These are phyloP conservation scores for Drosophila dunni DNA, from an alignment of 1,140 invertebrate genomes.

Conservation along the genomic window DNA sequence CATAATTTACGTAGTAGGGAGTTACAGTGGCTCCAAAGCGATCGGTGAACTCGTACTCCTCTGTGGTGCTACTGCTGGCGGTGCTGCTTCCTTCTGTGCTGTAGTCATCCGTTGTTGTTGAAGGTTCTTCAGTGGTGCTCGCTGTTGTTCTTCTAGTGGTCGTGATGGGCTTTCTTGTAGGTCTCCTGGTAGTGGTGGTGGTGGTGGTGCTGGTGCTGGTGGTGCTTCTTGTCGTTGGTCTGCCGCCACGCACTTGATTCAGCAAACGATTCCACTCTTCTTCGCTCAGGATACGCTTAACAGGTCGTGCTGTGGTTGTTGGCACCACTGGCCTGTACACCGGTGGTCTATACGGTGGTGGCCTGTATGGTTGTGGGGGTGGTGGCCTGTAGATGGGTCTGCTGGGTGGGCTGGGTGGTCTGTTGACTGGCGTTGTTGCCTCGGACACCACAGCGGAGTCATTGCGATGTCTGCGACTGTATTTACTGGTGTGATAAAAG, in stretches of 20 bases:
- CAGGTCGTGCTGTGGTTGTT: conserved; percentile 19
- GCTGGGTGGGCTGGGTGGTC: neutral
- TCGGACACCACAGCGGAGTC: neutral
- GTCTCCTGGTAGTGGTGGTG: conserved; percentile 1
- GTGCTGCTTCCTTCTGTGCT: conserved; percentile 16
- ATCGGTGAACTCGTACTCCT: conserved; percentile 37
- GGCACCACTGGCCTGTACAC: conserved; percentile 13
- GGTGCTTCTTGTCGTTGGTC: neutral
- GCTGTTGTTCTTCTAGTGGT: conserved; percentile 23
- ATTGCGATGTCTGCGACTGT: conserved; percentile 63
- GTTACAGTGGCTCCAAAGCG: conserved; percentile 32
- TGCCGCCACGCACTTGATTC: neutral
- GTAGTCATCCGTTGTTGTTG: conserved; percentile 38
- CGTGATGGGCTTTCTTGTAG: conserved; percentile 2
- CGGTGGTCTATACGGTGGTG: conserved; percentile 15
- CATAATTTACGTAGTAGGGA: conserved; percentile 47
- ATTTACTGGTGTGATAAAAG: conserved; percentile 49
- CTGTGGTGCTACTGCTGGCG: conserved; percentile 19
- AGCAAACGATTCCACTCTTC: conserved; percentile 55
- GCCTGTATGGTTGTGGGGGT: neutral
- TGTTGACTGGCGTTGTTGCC: conserved; percentile 11
- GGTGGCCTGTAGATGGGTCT: conserved; percentile 20
- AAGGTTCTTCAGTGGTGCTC: neutral
- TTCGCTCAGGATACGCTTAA: conserved; percentile 33
- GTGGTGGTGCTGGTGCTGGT: conserved; percentile 23